A percentile compares a stretch with the other conserved stretches of the same genome.
These are phyloP conservation scores for Numenius arquata DNA, from an alignment of 2,113 vertebrate genomes.

Conservation along the genomic window DNA sequence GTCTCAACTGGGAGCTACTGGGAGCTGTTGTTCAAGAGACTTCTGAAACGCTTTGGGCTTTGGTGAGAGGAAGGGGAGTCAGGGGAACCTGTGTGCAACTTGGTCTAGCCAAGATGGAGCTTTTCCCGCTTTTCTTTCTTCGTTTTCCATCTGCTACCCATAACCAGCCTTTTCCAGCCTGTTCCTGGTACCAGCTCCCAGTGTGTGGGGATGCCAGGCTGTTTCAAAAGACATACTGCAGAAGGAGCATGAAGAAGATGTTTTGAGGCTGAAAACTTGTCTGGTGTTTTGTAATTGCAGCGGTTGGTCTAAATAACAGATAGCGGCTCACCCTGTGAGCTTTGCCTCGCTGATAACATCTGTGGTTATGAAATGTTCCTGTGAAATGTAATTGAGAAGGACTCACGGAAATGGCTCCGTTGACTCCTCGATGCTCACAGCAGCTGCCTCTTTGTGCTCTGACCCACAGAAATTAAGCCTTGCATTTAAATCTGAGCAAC, in stretches of 20 bases:
- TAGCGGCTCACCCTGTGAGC: neutral
- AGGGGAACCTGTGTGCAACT: neutral
- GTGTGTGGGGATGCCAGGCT: neutral
- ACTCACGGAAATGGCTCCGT: neutral
- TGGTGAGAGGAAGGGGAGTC: neutral
- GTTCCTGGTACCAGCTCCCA: neutral
- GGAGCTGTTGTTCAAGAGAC: neutral
- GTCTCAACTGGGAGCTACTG: neutral
- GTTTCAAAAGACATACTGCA: neutral
- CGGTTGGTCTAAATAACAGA: neutral
- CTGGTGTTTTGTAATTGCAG: neutral
- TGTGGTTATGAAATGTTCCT: neutral
- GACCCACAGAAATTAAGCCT: neutral
- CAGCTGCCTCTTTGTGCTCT: neutral
- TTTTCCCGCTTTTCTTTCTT: neutral
- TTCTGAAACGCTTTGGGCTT: neutral
- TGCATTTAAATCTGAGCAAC: neutral
- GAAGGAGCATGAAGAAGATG: neutral
- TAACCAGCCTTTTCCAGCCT: neutral
- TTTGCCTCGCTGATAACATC: neutral
- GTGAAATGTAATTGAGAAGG: neutral
- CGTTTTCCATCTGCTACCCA: neutral
- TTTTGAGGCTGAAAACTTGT: neutral
- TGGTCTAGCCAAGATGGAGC: neutral
- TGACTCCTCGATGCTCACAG: neutral